phyloP scores from a whole-genome alignment of 2,888 invertebrate genomes.

The Cataglyphis altisquamis region DNA sequence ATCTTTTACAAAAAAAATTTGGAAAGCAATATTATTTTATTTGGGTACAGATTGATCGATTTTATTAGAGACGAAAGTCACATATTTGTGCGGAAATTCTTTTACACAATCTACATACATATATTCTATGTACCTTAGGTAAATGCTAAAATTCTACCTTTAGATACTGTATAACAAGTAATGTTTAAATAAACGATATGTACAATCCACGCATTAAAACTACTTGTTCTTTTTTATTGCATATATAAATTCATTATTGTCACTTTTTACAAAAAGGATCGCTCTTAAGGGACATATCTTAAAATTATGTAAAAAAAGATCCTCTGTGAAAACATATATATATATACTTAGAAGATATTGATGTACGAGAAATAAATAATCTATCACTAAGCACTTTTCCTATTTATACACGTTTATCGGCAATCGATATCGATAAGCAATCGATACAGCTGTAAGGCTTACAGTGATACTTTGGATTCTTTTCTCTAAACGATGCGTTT shows the following conservation, averaged over 20 bases:
- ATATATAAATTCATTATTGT: slow-evolving; percentile 5
- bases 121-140: slow-evolving; percentile 69
- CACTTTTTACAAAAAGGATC: slow-evolving; percentile 41
- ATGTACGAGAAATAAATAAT: slow-evolving; percentile 80
- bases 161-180: slow-evolving; percentile 67
- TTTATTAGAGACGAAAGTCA: slow-evolving; percentile 78
- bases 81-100: slow-evolving; percentile 75
- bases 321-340: slow-evolving; percentile 39
- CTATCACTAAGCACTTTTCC: slow-evolving; percentile 70
- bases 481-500: background rate
- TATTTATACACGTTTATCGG: slow-evolving; percentile 63
- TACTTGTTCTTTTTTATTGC: slow-evolving; percentile 6
- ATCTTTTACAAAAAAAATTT: background rate
- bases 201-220: slow-evolving; percentile 65
- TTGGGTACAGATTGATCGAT: slow-evolving; percentile 71
- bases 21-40: background rate
- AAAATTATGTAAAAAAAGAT: slow-evolving; percentile 53
- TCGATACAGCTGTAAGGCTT: background rate
- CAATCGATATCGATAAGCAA: background rate
- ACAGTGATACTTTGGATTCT: slow-evolving; percentile 33
- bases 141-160: slow-evolving; percentile 76
- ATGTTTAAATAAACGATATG: slow-evolving; percentile 76
- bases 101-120: slow-evolving; percentile 75
- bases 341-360: slow-evolving; percentile 34
- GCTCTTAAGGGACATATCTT: slow-evolving; percentile 8